Evolutionary conservation across 2,797 vertebrate species (phyloP).

Genomic region (Eremophila alpestris): DNA sequence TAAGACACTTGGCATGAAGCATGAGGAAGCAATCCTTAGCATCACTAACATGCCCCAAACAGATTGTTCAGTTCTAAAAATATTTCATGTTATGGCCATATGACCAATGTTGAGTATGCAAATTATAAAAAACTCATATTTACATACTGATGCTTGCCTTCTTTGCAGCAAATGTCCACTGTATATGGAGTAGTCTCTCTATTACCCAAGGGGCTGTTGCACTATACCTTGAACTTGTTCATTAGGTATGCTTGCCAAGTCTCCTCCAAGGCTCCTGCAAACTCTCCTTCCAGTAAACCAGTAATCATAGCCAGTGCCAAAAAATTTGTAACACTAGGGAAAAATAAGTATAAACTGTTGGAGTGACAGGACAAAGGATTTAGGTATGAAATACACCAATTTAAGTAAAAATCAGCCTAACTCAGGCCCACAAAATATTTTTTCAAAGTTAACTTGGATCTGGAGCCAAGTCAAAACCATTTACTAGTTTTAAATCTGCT

Average conservation of each 20-base stretch:
- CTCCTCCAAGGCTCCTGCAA: conserved; percentile 83
- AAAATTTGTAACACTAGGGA: conserved; percentile 87
- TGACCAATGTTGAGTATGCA: background rate
- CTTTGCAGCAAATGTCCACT: background rate
- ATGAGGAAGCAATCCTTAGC: background rate
- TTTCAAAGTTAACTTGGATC: background rate
- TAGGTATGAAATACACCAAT: background rate
- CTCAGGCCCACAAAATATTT: background rate
- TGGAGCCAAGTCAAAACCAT: background rate
- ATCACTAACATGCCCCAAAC: background rate
- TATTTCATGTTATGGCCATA: background rate
- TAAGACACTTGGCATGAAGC: background rate
- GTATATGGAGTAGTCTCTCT: background rate
- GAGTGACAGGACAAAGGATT: background rate
- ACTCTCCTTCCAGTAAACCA: conserved; percentile 79
- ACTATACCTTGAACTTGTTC: conserved; percentile 84
- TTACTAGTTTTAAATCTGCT: background rate
- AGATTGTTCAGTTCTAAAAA: background rate
- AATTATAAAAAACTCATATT: background rate
- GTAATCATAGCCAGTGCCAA: conserved; percentile 54
- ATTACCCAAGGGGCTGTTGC: background rate
- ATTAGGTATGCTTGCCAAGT: conserved; percentile 82
- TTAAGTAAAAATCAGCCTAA: background rate
- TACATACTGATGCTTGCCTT: background rate
- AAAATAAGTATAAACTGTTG: background rate